A percentile compares a stretch with the other conserved stretches of the same genome.
Conservation (phyloP, 2,797 vertebrate species). For the Enteromius mattozi region DNA sequence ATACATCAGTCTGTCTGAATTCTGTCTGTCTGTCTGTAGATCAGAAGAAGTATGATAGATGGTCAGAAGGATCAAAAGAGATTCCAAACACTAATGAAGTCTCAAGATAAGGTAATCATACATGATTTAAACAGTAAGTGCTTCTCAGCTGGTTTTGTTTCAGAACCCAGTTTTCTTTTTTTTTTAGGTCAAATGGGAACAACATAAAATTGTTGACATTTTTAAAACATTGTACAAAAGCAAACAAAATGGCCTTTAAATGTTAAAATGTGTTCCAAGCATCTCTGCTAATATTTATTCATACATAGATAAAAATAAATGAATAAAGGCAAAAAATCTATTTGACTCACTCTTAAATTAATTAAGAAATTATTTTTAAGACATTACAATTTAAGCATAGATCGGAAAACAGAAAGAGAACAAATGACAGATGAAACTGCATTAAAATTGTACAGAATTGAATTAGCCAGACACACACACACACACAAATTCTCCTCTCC, state of each 20-base stretch:
- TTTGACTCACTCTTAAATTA: background rate
- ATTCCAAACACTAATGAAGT: conserved; percentile 90
- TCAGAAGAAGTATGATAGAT: conserved; percentile 92
- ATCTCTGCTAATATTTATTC: background rate
- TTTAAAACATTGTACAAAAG: background rate
- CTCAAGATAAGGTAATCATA: conserved; percentile 91
- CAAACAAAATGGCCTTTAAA: background rate
- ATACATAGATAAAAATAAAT: background rate
- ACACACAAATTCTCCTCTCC: background rate
- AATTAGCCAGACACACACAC: too few relatives aligned
- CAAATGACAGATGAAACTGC: background rate
- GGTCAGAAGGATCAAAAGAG: conserved; percentile 79
- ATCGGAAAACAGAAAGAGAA: background rate
- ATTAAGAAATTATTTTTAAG: background rate
- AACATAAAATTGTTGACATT: background rate
- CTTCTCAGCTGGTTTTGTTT: background rate
- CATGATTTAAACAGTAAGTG: background rate
- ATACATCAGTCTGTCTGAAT: background rate
- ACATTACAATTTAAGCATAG: background rate
- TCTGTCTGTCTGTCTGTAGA: conserved; percentile 74
- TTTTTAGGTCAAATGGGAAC: background rate
- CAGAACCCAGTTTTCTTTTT: background rate
- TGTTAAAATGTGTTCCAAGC: background rate
- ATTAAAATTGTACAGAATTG: background rate
- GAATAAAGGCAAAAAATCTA: background rate